These are phyloP conservation scores for Drosophila infuscata DNA, from an alignment of 2,888 invertebrate genomes.

Conservation along the genomic window DNA sequence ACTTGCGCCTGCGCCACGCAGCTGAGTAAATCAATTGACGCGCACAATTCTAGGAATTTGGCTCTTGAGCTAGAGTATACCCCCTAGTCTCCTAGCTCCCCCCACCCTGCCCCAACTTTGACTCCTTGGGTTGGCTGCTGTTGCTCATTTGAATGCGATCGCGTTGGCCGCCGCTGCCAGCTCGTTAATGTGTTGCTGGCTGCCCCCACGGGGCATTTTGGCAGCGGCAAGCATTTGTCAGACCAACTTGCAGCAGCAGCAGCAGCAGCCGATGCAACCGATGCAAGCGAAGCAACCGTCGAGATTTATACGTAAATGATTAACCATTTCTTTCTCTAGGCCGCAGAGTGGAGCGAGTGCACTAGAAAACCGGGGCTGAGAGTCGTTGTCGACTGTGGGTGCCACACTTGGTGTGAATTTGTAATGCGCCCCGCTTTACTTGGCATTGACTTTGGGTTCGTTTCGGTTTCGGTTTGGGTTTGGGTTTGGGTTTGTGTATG, in stretches of 20 bases:
- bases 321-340: slow-evolving; percentile 72
- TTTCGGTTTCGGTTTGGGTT: slow-evolving; percentile 16
- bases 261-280: slow-evolving; percentile 1
- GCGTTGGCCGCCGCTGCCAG: slow-evolving; percentile 57
- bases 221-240: slow-evolving; percentile 60
- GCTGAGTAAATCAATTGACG: slow-evolving; percentile 85
- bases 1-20: slow-evolving; percentile 71
- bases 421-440: slow-evolving; percentile 70
- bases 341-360: background rate
- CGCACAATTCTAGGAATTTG: slow-evolving; percentile 84
- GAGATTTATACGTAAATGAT: slow-evolving; percentile 80
- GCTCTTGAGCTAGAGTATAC: slow-evolving; percentile 37
- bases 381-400: slow-evolving; percentile 57
- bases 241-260: slow-evolving; percentile 26
- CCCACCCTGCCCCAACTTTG: background rate
- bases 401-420: slow-evolving; percentile 79
- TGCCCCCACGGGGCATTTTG: slow-evolving; percentile 70
- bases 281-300: slow-evolving; percentile 8
- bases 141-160: slow-evolving; percentile 69
- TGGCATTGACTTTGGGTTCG: slow-evolving; percentile 57
- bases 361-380: background rate
- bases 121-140: slow-evolving; percentile 6
- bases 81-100: background rate
- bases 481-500: slow-evolving; percentile 20
- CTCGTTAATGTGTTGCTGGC: slow-evolving; percentile 60